Percentiles rank a stretch among this genome's conserved stretches.
Evolutionary conservation across 2,888 invertebrate genomes (phyloP).

Genomic region (Lepidochitona cinerea): DNA sequence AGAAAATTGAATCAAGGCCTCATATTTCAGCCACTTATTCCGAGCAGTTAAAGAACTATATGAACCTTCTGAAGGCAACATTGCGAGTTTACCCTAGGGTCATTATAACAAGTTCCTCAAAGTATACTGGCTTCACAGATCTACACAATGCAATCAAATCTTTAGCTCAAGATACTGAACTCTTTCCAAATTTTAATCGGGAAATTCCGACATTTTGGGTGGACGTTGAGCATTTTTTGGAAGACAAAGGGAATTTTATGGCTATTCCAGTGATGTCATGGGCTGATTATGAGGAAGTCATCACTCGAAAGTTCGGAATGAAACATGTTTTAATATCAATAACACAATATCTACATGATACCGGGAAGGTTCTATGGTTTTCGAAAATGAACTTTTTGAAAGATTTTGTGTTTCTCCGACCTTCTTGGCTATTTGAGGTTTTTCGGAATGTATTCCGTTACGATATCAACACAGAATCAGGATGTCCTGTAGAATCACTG

Average conservation of each 20-base stretch:
- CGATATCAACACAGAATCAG: conserved; percentile 48
- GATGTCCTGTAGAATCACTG: conserved; percentile 53
- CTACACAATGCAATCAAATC: conserved; percentile 54
- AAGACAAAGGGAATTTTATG: conserved; percentile 61
- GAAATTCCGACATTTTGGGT: conserved; percentile 67
- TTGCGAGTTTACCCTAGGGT: conserved; percentile 54
- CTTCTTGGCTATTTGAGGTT: conserved; percentile 64
- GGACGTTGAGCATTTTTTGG: conserved; percentile 62
- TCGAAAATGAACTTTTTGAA: conserved; percentile 46
- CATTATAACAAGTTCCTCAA: conserved; percentile 56
- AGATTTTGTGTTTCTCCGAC: conserved; percentile 60
- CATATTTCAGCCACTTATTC: conserved; percentile 64
- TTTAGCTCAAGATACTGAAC: conserved; percentile 49
- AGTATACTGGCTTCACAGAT: conserved; percentile 50
- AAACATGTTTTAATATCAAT: conserved; percentile 61
- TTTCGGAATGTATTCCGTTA: conserved; percentile 56
- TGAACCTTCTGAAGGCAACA: conserved; percentile 57
- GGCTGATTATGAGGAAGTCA: conserved; percentile 55
- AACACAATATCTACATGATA: conserved; percentile 65
- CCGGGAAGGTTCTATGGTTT: conserved; percentile 63
- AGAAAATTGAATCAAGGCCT: conserved; percentile 55
- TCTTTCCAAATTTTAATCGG: conserved; percentile 60
- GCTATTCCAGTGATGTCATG: conserved; percentile 59
- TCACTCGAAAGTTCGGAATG: conserved; percentile 64
- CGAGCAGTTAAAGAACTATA: conserved; percentile 61